Evolutionary conservation across 2,797 vertebrate species (phyloP), one percentile per base, ranked within the genome.

Genomic region (Megaceryle alcyon): DNA sequence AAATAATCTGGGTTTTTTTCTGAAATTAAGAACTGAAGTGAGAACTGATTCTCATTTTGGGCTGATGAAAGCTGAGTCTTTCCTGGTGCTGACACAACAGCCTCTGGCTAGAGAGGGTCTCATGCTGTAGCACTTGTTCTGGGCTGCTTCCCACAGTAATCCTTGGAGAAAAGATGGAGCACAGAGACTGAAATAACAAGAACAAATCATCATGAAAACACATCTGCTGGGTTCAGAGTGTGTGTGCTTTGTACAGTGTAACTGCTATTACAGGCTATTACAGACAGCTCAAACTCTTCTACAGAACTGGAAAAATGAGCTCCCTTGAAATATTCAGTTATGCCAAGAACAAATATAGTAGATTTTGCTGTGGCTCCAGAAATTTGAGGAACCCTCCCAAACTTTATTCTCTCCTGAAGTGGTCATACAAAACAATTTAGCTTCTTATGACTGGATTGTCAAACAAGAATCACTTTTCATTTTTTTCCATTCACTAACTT

Each of bases 131-230:
- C 85, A 84, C 80, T 92, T 96, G 56, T 54, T 82, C 73, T 82
- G 70, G 66, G 12, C 71, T 56, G 54, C 70, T 84, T 88, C 68
- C 73, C 0, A 22, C 64, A 46, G 41, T 8, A 37, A n/a, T 94
- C 35, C 73, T 90, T 64, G 63, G 85, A 85, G 83, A 51, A 80
- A 73, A 90, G 33, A 37, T 46, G 86, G 41, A 81, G 35, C 53
- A 29, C 44, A 57, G 56, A 1, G 23, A 54, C 91, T 91, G 84
- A 75, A 95, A 96, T 86, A 97, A 96, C 91, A 97, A 92, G 88
- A 79, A 80, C 46, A 64, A 73, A 84, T 96, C 96, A 96, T 94
- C 95, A 49, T 46, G 49, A 57, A 85, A 85, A 53, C 48, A 93
- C 92, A 96, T 96, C 95, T 96, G 91, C 48, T 93, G 70, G 18